Evolutionary conservation across 2,113 vertebrate genomes (phyloP), one percentile per base, ranked within the genome.

Genomic region (Syngnathus floridae): DNA sequence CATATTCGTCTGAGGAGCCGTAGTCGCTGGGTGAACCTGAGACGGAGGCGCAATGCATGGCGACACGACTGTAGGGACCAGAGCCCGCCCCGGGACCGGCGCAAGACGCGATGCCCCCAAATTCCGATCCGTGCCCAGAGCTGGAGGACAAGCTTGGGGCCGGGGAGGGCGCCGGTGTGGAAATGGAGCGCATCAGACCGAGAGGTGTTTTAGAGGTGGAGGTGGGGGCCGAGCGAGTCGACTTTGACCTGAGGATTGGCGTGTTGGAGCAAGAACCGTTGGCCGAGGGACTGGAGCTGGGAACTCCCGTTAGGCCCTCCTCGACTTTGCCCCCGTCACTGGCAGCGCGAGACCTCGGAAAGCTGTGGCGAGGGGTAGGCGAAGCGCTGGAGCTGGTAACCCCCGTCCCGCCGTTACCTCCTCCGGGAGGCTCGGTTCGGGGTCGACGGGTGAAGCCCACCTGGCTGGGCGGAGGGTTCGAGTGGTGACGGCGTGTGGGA

Each of bases 1-100:
- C 91, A 6, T 91, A 92, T 68, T 93, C 92, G 17, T 93, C 93
- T 0, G 93, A 93, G 3, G 92, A 93, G 22, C 90, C 90, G 3
- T 90, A 92, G 80, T 93, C 92, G 21, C 90, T 92, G 37, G 88
- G 78, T 8, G 90, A 92, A 54, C 90, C 88, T 1, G 91, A 91
- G n/a, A 90, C 78, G 0, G 90, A 90, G 1, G 85, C 65, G 16
- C 52, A 79, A 59, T 82, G 81, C 65, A 86, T 77, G 48, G 82
- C 73, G 1, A 87, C 69, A 38, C 70, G 82, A 64, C 82, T 88
- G 65, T 88, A 90, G n/a, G 83, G 54, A 16, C 81, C 80, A 51
- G 75, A 80, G 1, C 79, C 82, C 1, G 68, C 62, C 52, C 78
- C 79, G 48, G 66, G 66, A 62, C 73, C 43, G 22, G 69, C 37